A percentile compares a stretch with the other conserved stretches of the same genome.
phyloP scores from a whole-genome alignment of 2,888 invertebrate species.

The Apamea anceps region DNA sequence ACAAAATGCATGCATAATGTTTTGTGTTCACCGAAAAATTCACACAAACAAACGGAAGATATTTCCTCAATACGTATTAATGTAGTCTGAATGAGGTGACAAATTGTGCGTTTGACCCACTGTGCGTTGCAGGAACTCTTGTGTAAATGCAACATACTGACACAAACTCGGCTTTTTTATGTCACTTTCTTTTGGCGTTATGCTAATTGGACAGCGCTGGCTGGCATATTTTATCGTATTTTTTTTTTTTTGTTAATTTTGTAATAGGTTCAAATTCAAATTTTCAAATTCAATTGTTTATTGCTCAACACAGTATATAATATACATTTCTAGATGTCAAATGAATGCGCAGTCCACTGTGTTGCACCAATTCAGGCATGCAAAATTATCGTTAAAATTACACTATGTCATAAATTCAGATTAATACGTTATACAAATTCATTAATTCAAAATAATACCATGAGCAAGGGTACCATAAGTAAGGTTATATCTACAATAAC shows the following conservation, averaged over 20 bases:
- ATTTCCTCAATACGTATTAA: constrained; percentile 11
- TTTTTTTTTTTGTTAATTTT: background rate
- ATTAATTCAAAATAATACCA: too few relatives aligned
- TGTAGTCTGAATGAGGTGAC: constrained; percentile 51
- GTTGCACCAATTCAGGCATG: too few relatives aligned
- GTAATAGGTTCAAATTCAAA: too few relatives aligned
- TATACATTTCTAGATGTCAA: too few relatives aligned
- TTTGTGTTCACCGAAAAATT: constrained; percentile 31
- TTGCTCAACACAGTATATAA: too few relatives aligned
- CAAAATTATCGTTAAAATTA: too few relatives aligned
- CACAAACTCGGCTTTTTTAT: constrained; percentile 21
- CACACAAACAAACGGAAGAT: constrained; percentile 14
- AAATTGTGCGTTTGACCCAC: constrained; percentile 43
- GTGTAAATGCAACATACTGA: constrained; percentile 51
- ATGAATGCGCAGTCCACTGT: too few relatives aligned
- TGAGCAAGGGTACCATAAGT: too few relatives aligned
- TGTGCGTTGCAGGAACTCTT: constrained; percentile 41
- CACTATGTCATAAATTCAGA: too few relatives aligned
- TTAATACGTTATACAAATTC: too few relatives aligned
- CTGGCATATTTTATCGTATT: background rate
- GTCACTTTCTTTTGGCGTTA: constrained; percentile 35
- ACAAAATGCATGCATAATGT: constrained; percentile 14
- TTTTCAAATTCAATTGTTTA: too few relatives aligned
- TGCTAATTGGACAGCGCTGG: constrained; percentile 4
- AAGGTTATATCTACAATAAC: too few relatives aligned